Base-by-base conservation (phyloP, 2,888 invertebrate genomes). In the Tetranychus piercei region DNA sequence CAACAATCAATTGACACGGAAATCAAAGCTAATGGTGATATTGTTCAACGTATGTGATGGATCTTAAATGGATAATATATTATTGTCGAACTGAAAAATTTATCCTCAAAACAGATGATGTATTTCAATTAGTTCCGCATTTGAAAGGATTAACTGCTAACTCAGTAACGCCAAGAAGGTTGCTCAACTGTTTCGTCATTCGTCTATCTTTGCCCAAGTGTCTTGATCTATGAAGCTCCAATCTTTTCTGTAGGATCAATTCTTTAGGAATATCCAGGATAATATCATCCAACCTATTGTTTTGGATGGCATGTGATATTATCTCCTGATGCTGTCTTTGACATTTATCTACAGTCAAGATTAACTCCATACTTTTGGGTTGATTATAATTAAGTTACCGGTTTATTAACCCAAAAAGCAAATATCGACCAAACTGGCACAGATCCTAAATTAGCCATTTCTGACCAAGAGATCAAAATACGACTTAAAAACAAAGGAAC, bases 361-460 rank as follows among this genome's bases (percentile, higher is more conserved):
- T 73, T 77, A 34, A 80, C 81, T 9, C 81, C 81, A 5, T 84
- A 82, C 77, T 84, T 84, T 79, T 84, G 84, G 84, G 82, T 84
- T 23, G 84, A 84, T 77, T 84, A 84, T 78, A 83, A 82, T 76
- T 83, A 83, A 76, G 79, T 84, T 6, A 83, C 84, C 4, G 84
- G 84, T 45, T 78, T 78, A 7, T 74, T 80, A 43, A 80, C 80
- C 20, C 74, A 77, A 67, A 74, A 76, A 44, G 73, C 78, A 15
- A 77, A 77, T 6, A 73, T 80, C 44, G 72, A 74, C 9, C 79
- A 79, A 75, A 74, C 76, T 9, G 79, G 78, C 15, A 76, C 80
- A 44, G 76, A 76, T 6, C 71, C 77, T 44, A 78, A 78, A 71
- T 75, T 79, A 15, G 77, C 75, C 15, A 64, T 74, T 4, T 69